phyloP scores from a whole-genome alignment of 2,797 vertebrate genomes.

The Pipistrellus kuhlii region DNA sequence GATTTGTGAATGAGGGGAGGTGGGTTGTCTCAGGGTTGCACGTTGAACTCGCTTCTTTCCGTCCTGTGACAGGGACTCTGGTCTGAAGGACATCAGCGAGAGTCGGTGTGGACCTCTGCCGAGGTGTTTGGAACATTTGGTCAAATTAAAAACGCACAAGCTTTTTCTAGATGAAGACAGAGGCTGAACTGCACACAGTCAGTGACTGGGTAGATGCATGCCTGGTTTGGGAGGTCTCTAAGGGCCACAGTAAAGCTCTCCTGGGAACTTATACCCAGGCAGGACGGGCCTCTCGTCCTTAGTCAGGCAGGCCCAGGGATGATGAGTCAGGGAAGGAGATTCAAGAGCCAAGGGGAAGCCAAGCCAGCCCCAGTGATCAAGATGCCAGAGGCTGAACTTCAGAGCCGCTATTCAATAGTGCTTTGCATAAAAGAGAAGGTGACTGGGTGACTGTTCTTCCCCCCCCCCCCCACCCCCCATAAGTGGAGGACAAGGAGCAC shows the following conservation, averaged over 20 bases:
- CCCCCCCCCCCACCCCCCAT: no score
- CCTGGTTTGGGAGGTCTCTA: neutral
- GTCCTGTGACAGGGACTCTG: neutral
- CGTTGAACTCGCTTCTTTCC: neutral
- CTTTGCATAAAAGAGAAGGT: neutral
- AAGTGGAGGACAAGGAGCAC: no score
- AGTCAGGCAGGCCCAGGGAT: neutral
- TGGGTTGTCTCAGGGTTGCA: neutral
- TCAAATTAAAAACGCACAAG: neutral
- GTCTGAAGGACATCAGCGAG: neutral
- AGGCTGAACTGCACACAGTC: neutral
- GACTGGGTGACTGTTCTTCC: neutral
- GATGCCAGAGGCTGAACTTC: neutral
- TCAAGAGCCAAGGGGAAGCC: neutral
- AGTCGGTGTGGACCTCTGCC: neutral
- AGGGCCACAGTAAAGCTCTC: neutral
- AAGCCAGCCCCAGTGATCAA: neutral
- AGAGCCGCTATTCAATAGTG: neutral
- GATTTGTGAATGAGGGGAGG: neutral
- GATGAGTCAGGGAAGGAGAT: neutral
- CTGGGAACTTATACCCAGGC: neutral
- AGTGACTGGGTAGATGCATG: neutral
- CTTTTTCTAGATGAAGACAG: neutral
- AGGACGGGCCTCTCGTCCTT: neutral
- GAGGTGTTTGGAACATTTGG: neutral